Evolutionary conservation across 1,140 invertebrate species (phyloP), one percentile per base, ranked within the genome.

Genomic region (Macrosteles quadrilineatus): DNA sequence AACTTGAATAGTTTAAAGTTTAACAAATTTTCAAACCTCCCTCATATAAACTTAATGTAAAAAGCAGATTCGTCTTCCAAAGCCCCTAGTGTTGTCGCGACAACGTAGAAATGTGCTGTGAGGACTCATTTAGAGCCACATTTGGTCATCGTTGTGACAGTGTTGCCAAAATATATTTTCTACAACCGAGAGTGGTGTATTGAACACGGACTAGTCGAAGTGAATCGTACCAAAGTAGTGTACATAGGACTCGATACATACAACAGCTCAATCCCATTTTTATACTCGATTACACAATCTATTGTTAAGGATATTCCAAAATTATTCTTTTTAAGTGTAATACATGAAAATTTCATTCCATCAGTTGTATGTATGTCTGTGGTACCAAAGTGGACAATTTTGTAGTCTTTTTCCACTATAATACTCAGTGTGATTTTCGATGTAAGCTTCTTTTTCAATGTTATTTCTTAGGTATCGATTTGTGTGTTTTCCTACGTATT

Each of bases 181-280:
- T 59, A 59, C 47, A 50, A 50, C 55, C 23, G 55, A 59, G 55
- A 27, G 27, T 21, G 23, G 55, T 59, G 55, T 11, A 59, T 23
- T 17, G 43, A 29, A 62, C 23, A 67, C 30, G 36, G 70, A 67
- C 71, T 72, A 72, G 71, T 72, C 71, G 62, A 66, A 67, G 68
- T 64, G 71, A 73, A 69, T 71, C 70, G 72, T 73, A 73, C 72
- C 72, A 73, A 73, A 73, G 71, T 71, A 69, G 70, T 73, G 72
- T 73, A 73, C 67, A 73, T 73, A 73, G 62, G 45, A 55, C 57
- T 31, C n/a, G 32, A 65, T n/a, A n/a, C n/a, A n/a, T n/a, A n/a
- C 50, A 66, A 65, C 67, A 69, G 71, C 71, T 72, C 71, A 72
- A 72, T 72, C 68, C 67, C 67, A 72, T 64, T 72, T 72, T 67